phyloP scores from a whole-genome alignment of 2,888 invertebrate genomes.

The Zelleria hepariella region DNA sequence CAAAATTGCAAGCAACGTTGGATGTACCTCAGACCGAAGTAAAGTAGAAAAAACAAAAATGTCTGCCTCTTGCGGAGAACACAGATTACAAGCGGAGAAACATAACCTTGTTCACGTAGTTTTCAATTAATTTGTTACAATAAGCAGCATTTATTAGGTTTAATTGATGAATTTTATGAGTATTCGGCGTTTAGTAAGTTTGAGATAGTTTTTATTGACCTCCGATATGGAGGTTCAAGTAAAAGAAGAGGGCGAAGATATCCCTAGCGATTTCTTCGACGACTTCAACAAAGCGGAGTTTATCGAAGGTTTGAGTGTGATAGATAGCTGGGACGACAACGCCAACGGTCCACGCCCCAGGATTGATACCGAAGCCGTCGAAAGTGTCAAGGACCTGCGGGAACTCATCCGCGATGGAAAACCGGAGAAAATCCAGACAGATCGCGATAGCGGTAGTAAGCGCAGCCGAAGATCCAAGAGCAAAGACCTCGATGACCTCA shows the following conservation, averaged over 20 bases:
- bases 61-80: too few species aligned
- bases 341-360: constrained; percentile 20
- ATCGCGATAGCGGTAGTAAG: not conserved
- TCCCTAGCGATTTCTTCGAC: constrained; percentile 65
- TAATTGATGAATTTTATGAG: not conserved
- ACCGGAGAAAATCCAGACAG: not conserved
- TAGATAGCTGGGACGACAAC: constrained; percentile 57
- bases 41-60: too few species aligned
- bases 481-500: constrained; percentile 34
- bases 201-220: not conserved
- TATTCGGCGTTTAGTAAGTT: not conserved
- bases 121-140: too few species aligned
- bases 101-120: not conserved
- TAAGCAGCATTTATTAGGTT: too few species aligned
- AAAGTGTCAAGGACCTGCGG: constrained; percentile 40
- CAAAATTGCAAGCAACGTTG: too few species aligned
- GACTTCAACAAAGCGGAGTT: constrained; percentile 60
- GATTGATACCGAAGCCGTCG: constrained; percentile 27
- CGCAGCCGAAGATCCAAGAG: not conserved
- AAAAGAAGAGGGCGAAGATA: constrained; percentile 39
- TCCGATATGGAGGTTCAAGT: not conserved
- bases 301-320: constrained; percentile 60
- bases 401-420: constrained; percentile 29
- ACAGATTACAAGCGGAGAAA: too few species aligned
- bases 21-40: too few species aligned